phyloP scores from a whole-genome alignment of 1,140 invertebrate species.

The Steinernema feltiae region DNA sequence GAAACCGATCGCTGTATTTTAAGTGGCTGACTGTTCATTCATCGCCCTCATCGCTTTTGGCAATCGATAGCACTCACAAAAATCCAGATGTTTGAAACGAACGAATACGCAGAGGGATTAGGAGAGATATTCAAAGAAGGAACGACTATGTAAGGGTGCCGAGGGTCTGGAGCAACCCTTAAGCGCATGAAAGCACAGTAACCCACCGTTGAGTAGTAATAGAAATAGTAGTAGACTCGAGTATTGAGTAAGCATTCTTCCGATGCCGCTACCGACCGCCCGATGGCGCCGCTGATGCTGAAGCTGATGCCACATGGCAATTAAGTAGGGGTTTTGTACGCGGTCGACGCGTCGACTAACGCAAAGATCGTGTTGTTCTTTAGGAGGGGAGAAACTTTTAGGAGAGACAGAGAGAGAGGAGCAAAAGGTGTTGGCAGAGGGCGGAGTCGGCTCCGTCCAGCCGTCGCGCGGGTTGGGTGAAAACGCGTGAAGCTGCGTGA shows the following conservation, averaged over 20 bases:
- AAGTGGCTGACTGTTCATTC: not conserved
- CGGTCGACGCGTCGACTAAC: slow-evolving; percentile 3
- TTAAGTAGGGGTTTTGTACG: slow-evolving; percentile 15
- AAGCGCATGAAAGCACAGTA: not conserved
- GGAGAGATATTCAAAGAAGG: not conserved
- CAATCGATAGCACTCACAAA: slow-evolving; percentile 1
- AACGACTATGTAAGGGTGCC: not conserved
- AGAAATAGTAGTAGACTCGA: not conserved
- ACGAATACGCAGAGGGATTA: not conserved
- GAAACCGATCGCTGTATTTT: not conserved
- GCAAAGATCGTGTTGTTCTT: slow-evolving; percentile 15
- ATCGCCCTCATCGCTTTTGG: not conserved
- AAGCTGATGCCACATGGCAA: slow-evolving; percentile 15
- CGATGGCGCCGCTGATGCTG: slow-evolving; percentile 14
- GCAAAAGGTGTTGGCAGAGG: slow-evolving; percentile 13
- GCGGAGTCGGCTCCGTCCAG: slow-evolving; percentile 8
- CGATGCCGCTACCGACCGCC: slow-evolving; percentile 12
- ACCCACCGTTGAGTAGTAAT: slow-evolving; percentile 2
- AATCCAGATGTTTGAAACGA: not conserved
- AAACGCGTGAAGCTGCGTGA: slow-evolving; percentile 1
- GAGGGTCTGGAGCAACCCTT: not conserved
- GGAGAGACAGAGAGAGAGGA: slow-evolving; percentile 9
- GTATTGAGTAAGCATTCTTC: slow-evolving; percentile 15
- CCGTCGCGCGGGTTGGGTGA: slow-evolving; percentile 9
- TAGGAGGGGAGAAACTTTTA: slow-evolving; percentile 11